Evolutionary conservation across 2,113 vertebrate species (phyloP), one percentile per base, ranked within the genome.

Genomic region (Mesembrinibis cayennensis): DNA sequence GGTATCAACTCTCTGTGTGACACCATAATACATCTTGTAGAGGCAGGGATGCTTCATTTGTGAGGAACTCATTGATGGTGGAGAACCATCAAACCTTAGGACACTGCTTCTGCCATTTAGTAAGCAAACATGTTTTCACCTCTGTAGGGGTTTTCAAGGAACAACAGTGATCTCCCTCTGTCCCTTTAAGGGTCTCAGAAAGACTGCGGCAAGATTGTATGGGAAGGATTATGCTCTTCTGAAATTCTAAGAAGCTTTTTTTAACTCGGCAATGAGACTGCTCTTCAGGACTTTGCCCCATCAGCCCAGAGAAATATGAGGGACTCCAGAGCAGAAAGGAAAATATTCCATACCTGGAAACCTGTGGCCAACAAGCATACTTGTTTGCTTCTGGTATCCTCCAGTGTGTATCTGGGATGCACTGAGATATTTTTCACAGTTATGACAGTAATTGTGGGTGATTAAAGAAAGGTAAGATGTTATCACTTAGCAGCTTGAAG

Each of bases 1-100:
- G 49, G 8, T 58, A 62, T 53, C 55, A 81, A 12, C 0, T 0
- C 13, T 65, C 34, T n/a, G 2, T 52, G 52, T 63, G 20, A 42
- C 55, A 44, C 21, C 4, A 4, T 13, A 49, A 17, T 17, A 49
- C 3, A 42, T 22, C 15, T 20, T 45, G 17, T 21, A 71, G 42
- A 82, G 11, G 69, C 1, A 16, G 13, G 9, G 23, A 16, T 66
- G 30, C 3, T 58, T 47, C 34, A 5, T 67, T 86, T 81, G 20
- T 89, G 59, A 89, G 69, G 87, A 65, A 53, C 6, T 44, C 1
- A 0, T 27, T 45, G 25, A 27, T 50, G 42, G 7, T 59, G 29
- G 26, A 78, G 32, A 18, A 71, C 10, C 42, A 63, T 34, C 34
- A 93, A 91, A 82, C 18, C 10, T 69, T 61, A 80, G 49, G 26